Conservation (phyloP, 2,888 invertebrate species). For the Dioctria rufipes region DNA sequence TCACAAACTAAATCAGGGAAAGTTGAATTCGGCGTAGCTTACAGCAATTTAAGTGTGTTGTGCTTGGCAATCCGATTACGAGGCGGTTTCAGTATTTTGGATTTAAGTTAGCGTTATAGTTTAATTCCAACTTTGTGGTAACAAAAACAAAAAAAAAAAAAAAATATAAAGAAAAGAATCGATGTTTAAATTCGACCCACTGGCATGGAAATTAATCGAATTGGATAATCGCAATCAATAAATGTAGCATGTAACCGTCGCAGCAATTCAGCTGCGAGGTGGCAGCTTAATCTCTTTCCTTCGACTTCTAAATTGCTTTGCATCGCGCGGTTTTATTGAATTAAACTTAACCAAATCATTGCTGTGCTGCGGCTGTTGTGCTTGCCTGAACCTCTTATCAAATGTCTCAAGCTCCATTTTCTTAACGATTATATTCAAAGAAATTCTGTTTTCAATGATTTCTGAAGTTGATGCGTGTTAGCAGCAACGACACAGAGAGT, state of each 20-base stretch:
- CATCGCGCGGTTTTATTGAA: too few species aligned
- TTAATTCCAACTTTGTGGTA: not conserved
- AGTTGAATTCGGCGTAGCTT: conserved; percentile 1
- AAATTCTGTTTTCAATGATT: not conserved
- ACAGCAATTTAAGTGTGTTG: not conserved
- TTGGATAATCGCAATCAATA: conserved; percentile 37
- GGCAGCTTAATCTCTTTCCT: too few species aligned
- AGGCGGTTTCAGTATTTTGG: conserved; percentile 11
- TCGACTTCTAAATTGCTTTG: conserved; percentile 9
- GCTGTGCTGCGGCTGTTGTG: too few species aligned
- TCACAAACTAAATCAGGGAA: conserved; percentile 25
- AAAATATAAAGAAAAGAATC: conserved; percentile 13
- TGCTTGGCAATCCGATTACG: not conserved
- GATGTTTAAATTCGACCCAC: conserved; percentile 17
- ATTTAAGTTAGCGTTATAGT: not conserved
- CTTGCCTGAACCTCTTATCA: not conserved
- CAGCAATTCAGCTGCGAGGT: not conserved
- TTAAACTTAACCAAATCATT: too few species aligned
- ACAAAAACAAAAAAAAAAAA: not conserved
- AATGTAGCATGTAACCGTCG: conserved; percentile 1
- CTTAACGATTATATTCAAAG: not conserved
- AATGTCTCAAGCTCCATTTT: not conserved
- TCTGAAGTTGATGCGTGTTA: conserved; percentile 21
- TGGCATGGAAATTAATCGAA: conserved; percentile 21
- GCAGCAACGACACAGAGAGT: conserved; percentile 12